phyloP scores from a whole-genome alignment of 2,113 vertebrate species.

The Polypterus bichir region DNA sequence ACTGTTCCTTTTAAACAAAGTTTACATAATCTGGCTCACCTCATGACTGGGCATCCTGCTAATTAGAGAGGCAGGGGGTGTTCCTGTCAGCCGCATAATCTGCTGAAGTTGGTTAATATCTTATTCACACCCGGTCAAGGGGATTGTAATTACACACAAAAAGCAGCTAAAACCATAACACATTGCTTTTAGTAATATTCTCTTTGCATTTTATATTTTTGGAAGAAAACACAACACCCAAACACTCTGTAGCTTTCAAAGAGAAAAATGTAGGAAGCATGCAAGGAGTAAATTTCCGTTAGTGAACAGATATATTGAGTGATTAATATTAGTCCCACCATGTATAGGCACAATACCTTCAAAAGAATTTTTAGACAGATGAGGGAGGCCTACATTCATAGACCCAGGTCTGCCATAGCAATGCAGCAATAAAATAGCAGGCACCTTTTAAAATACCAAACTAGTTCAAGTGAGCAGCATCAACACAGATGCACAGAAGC shows the following conservation, averaged over 20 bases:
- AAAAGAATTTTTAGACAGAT: too few relatives aligned
- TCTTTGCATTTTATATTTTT: too few relatives aligned
- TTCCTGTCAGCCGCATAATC: constrained; percentile 98
- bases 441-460: too few relatives aligned
- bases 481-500: too few relatives aligned
- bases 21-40: constrained; percentile 63
- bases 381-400: too few relatives aligned
- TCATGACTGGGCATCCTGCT: constrained; percentile 99
- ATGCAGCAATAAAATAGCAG: too few relatives aligned
- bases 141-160: constrained; percentile 60
- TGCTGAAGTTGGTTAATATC: constrained; percentile 99
- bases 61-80: constrained; percentile 92
- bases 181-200: too few relatives aligned
- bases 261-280: constrained; percentile 12
- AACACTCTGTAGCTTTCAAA: constrained; percentile 18
- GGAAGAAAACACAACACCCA: constrained; percentile 19
- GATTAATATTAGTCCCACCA: too few relatives aligned
- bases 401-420: too few relatives aligned
- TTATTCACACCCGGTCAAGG: constrained; percentile 81
- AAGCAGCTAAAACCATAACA: constrained; percentile 30
- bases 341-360: too few relatives aligned
- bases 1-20: neutral
- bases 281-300: constrained; percentile 11
- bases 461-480: too few relatives aligned
- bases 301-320: too few relatives aligned